Conservation (phyloP, 2,113 vertebrate species). For the Eudyptes chrysolophus region DNA sequence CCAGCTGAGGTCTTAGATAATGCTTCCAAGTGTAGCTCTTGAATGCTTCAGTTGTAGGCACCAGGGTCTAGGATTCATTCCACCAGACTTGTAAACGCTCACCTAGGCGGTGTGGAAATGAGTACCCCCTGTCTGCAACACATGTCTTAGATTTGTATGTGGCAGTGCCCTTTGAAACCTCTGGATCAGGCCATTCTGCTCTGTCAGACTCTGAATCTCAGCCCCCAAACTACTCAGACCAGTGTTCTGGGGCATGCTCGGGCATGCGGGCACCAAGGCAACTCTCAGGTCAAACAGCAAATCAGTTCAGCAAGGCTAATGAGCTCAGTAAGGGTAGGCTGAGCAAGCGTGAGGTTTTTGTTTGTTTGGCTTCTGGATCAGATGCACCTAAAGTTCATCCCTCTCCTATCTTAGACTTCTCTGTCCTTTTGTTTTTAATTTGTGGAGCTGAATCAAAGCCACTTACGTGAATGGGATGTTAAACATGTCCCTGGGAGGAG, state of each 20-base stretch:
- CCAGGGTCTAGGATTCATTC: background rate
- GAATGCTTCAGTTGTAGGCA: background rate
- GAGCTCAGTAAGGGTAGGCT: background rate
- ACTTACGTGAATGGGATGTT: background rate
- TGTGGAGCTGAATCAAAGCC: background rate
- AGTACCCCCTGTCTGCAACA: background rate
- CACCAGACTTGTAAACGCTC: background rate
- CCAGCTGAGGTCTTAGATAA: background rate
- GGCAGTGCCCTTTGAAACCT: background rate
- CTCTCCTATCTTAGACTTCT: background rate
- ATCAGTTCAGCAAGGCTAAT: background rate
- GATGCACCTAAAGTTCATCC: background rate
- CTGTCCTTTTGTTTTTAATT: background rate
- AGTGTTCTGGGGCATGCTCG: background rate
- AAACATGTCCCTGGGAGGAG: background rate
- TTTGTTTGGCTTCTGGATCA: slow-evolving; percentile 16
- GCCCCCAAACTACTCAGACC: background rate
- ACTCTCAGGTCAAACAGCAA: slow-evolving; percentile 2
- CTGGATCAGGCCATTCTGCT: background rate
- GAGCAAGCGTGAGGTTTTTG: background rate
- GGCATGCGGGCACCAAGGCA: background rate
- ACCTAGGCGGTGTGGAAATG: background rate
- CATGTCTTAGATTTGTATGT: fast-evolving
- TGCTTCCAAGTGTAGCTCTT: background rate
- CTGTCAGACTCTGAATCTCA: background rate